Conservation (phyloP, 2,797 vertebrate genomes). For the Semotilus atromaculatus region DNA sequence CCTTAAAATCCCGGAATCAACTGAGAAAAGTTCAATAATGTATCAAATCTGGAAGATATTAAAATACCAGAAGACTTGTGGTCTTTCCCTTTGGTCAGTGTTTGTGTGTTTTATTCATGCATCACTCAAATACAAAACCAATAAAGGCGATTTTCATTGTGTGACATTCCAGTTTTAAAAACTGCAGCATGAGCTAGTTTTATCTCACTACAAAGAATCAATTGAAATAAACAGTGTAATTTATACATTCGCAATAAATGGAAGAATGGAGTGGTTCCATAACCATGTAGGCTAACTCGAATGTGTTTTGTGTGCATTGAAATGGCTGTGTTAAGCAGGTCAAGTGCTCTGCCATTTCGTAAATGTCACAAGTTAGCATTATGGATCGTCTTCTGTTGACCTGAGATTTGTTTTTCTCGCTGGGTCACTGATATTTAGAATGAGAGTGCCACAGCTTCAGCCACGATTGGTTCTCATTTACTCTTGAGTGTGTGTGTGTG, state of each 20-base stretch:
- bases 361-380: conserved; percentile 34
- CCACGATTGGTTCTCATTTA: conserved; percentile 37
- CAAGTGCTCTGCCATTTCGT: conserved; percentile 27
- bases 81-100: background rate
- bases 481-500: background rate
- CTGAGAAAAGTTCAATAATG: background rate
- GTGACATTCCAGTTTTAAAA: background rate
- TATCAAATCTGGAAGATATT: background rate
- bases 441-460: conserved; percentile 8
- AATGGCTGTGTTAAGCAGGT: conserved; percentile 11
- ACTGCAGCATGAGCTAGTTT: background rate
- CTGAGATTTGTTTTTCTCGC: conserved; percentile 10
- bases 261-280: background rate
- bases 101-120: too few species aligned
- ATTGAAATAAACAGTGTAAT: background rate
- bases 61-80: background rate
- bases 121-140: too few species aligned
- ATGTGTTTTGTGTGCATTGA: background rate
- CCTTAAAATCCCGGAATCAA: background rate
- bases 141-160: background rate
- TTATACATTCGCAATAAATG: background rate
- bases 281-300: background rate
- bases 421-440: conserved; percentile 37
- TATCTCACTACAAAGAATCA: background rate
- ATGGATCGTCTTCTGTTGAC: conserved; percentile 36